Evolutionary conservation across 2,113 vertebrate species (phyloP), one percentile per base, ranked within the genome.

Genomic region (Hypanus sabinus): DNA sequence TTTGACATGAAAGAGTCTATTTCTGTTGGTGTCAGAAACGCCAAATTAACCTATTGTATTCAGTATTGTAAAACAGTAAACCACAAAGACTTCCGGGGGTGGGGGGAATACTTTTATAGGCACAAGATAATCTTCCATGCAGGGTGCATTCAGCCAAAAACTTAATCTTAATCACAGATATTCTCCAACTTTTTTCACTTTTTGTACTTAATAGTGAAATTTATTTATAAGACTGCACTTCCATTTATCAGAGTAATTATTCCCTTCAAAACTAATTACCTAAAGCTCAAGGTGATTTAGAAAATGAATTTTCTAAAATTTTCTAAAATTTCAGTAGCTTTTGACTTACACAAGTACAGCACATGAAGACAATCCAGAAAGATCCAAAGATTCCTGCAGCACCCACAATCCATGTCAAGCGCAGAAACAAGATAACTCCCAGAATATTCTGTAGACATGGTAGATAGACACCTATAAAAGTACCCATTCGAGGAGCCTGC

Each of bases 391-490:
- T 98, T 79, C 99, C 99, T 0, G 99, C 97, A 0, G 97, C 97
- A 57, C 98, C 99, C 24, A 99, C 99, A 24, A 99, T 99, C 98
- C 99, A 99, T 0, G 99, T 98, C 73, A 99, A 97, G 38, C 99
- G 97, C 77, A 99, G 96, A 94, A 99, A 99, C 94, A 99, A 97
- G 95, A 99, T 99, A 88, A 99, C 99, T 2, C 99, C 99, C 90
- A 99, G 96, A 94, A 99, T 99, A 94, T 99, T 99, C 95, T 99
- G 99, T 94, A 99, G 97, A 94, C 98, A 99, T 14, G 99, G 99
- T 94, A 99, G 97, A 97, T 99, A 99, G 71, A 99, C 99, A 0
- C 99, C 98, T 87, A 99, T 99, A 95, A 99, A 99, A 76, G 99
- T 99, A 94, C 99, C 99, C 99, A 99, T 99, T 94, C 97, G 96